phyloP scores from a whole-genome alignment of 2,797 vertebrate species.

The Gymnopithys bicolor region DNA sequence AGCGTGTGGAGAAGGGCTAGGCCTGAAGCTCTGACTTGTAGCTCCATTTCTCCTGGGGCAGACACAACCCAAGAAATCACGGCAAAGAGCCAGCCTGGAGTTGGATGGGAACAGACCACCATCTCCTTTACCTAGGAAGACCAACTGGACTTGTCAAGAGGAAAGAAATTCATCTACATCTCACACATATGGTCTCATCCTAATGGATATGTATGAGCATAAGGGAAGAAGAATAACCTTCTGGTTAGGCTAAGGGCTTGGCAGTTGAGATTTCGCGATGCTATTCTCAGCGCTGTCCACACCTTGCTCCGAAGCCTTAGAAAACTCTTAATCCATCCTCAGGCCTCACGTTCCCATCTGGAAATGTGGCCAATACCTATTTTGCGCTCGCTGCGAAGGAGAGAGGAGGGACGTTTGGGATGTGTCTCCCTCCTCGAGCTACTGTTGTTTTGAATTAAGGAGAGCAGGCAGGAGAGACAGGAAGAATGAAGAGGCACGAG shows the following conservation, averaged over 20 bases:
- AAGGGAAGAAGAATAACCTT: conserved; percentile 72
- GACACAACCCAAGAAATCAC: not conserved
- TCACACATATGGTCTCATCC: conserved; percentile 70
- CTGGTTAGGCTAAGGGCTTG: conserved; percentile 72
- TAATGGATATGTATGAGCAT: conserved; percentile 72
- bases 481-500: conserved; percentile 1
- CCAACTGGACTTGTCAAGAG: conserved; percentile 73
- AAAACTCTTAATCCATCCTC: conserved; percentile 50
- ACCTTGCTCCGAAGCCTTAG: conserved; percentile 62
- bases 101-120: conserved; percentile 66
- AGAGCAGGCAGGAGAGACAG: not conserved
- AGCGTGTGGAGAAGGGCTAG: not conserved
- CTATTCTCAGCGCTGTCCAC: conserved; percentile 70
- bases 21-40: not conserved
- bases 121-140: conserved; percentile 69
- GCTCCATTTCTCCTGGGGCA: conserved; percentile 23
- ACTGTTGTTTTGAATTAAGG: not conserved
- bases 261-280: conserved; percentile 63
- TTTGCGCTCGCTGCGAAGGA: not conserved
- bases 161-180: conserved; percentile 72
- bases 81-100: conserved; percentile 63
- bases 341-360: conserved; percentile 55
- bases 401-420: not conserved
- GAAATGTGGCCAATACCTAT: not conserved
- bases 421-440: not conserved